Percentiles rank a stretch among this genome's conserved stretches.
Evolutionary conservation across 2,797 vertebrate genomes (phyloP).

Genomic region (Oreortyx pictus): DNA sequence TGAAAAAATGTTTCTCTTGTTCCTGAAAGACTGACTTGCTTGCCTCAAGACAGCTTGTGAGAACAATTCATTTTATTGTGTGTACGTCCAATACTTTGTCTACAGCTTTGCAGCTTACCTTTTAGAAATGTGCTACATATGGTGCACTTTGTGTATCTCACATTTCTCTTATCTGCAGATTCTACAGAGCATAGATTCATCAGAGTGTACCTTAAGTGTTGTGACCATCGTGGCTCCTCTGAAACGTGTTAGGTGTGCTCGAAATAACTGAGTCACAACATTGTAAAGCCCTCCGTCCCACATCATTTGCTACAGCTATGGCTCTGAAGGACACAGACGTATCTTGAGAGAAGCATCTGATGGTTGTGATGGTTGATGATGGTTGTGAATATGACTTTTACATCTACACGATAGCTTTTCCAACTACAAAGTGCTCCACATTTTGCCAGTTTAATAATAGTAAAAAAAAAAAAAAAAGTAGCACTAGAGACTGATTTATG

Average conservation of each 20-base stretch:
- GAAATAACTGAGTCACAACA: conserved; percentile 74
- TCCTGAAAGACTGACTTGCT: background rate
- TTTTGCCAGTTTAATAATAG: conserved; percentile 65
- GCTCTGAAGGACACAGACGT: conserved; percentile 71
- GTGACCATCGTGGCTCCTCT: conserved; percentile 52
- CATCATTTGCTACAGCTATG: conserved; percentile 71
- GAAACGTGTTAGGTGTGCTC: conserved; percentile 67
- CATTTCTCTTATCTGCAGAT: background rate
- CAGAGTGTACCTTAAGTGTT: conserved; percentile 61
- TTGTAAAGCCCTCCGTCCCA: conserved; percentile 67
- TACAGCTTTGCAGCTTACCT: background rate
- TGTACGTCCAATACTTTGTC: background rate
- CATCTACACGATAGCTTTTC: conserved; percentile 75
- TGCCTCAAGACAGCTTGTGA: background rate
- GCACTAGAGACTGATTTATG: conserved; percentile 73
- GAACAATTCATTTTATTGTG: background rate
- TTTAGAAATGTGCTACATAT: fast-evolving
- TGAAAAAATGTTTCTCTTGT: background rate
- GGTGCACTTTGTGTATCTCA: background rate
- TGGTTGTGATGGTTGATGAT: background rate
- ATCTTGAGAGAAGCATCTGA: conserved; percentile 71
- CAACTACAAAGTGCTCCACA: conserved; percentile 64
- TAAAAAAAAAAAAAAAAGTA: conserved; percentile 40
- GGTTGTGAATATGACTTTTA: conserved; percentile 73
- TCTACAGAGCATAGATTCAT: background rate